A percentile compares a stretch with the other conserved stretches of the same genome.
Evolutionary conservation across 2,113 vertebrate genomes (phyloP).

Genomic region (Colinus virginianus): DNA sequence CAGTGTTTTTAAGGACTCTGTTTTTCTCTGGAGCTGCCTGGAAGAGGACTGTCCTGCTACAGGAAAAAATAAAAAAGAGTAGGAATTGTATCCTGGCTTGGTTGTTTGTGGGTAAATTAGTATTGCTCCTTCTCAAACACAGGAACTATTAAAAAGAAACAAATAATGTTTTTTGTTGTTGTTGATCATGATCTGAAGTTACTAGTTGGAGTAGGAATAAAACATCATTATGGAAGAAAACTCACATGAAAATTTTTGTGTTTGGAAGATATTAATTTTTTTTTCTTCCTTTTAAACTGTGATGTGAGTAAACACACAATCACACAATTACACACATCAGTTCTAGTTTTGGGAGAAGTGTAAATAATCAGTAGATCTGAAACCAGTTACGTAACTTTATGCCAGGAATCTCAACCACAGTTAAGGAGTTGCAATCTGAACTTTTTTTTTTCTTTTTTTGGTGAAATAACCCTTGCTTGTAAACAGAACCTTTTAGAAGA

Average conservation of each 20-base stretch:
- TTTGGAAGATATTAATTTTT: not conserved
- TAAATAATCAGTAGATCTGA: not conserved
- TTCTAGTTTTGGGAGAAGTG: not conserved
- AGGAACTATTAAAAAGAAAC: not conserved
- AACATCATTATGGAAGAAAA: not conserved
- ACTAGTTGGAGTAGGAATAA: not conserved
- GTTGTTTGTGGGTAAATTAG: not conserved
- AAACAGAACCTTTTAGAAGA: not conserved
- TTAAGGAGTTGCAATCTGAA: not conserved
- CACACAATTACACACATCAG: not conserved
- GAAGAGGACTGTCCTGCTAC: not conserved
- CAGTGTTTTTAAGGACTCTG: not conserved
- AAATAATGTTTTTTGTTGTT: not conserved
- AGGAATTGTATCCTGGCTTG: not conserved
- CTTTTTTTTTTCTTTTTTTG: not conserved
- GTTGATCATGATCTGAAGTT: not conserved
- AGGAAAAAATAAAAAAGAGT: not conserved
- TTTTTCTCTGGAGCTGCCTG: not conserved
- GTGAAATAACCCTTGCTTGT: not conserved
- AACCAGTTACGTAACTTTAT: not conserved
- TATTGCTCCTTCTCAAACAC: not conserved
- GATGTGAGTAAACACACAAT: not conserved
- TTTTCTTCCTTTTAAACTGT: not conserved
- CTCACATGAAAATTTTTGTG: not conserved
- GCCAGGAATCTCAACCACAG: not conserved